phyloP scores from a whole-genome alignment of 2,113 vertebrate species.

The Centrocercus urophasianus region DNA sequence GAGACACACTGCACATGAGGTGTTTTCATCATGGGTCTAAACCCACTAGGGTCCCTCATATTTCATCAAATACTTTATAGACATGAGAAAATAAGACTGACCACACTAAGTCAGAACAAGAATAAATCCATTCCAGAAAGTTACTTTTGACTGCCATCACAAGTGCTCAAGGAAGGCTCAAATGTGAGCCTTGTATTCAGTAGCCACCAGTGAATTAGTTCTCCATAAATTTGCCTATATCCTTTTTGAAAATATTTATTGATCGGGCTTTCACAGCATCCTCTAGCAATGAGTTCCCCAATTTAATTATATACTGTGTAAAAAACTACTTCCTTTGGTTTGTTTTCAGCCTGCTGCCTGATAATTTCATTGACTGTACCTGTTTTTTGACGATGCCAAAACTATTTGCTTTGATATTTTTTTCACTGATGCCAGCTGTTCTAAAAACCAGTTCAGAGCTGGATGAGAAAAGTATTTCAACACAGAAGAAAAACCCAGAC shows the following conservation, averaged over 20 bases:
- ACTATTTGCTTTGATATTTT: not conserved
- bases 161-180: not conserved
- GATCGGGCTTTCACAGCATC: not conserved
- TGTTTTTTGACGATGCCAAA: not conserved
- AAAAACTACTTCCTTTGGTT: not conserved
- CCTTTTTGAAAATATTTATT: not conserved
- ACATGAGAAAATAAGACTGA: not conserved
- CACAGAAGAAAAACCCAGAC: not conserved
- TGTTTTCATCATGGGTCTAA: not conserved
- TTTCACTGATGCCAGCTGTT: not conserved
- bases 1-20: not conserved
- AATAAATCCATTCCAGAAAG: not conserved
- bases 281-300: not conserved
- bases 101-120: not conserved
- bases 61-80: not conserved
- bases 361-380: not conserved
- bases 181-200: not conserved
- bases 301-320: not conserved
- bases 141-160: not conserved
- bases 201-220: accelerated
- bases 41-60: not conserved
- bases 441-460: not conserved
- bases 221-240: not conserved
- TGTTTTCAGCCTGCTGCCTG: not conserved
- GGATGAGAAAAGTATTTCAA: not conserved